A percentile compares a stretch with the other conserved stretches of the same genome.
Evolutionary conservation across 2,113 vertebrate species (phyloP).

Genomic region (Thamnophis sirtalis): DNA sequence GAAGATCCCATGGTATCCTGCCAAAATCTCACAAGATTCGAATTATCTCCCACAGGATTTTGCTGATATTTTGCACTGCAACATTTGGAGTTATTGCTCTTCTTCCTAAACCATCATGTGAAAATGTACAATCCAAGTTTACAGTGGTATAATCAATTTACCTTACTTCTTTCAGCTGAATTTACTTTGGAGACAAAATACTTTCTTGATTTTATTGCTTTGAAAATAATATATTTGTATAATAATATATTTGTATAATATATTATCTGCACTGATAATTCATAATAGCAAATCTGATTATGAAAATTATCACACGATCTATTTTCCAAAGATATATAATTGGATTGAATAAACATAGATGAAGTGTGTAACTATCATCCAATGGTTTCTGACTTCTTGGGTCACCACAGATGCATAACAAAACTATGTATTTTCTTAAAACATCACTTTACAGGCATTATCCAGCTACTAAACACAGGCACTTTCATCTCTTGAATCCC

Average conservation of each 20-base stretch:
- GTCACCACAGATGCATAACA: slow-evolving; percentile 48
- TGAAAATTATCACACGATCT: background rate
- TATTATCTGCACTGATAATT: background rate
- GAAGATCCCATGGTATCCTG: background rate
- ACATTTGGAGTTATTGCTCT: background rate
- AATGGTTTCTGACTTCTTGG: slow-evolving; percentile 36
- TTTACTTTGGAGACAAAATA: background rate
- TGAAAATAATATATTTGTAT: background rate
- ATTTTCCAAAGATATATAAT: background rate
- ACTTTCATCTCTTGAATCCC: slow-evolving; percentile 42
- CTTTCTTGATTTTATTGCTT: background rate
- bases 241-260: background rate
- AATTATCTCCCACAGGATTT: background rate
- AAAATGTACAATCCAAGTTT: background rate
- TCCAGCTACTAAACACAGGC: slow-evolving; percentile 51
- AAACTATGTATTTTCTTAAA: slow-evolving; percentile 60
- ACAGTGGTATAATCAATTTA: background rate
- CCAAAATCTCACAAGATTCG: background rate
- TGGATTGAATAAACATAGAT: background rate
- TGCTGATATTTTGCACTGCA: background rate
- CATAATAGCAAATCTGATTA: background rate
- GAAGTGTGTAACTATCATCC: background rate
- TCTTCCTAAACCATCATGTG: background rate
- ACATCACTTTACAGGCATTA: slow-evolving; percentile 54
- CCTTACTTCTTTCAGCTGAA: background rate